phyloP scores from a whole-genome alignment of 2,113 vertebrate genomes.

The Nansenia antarctica region DNA sequence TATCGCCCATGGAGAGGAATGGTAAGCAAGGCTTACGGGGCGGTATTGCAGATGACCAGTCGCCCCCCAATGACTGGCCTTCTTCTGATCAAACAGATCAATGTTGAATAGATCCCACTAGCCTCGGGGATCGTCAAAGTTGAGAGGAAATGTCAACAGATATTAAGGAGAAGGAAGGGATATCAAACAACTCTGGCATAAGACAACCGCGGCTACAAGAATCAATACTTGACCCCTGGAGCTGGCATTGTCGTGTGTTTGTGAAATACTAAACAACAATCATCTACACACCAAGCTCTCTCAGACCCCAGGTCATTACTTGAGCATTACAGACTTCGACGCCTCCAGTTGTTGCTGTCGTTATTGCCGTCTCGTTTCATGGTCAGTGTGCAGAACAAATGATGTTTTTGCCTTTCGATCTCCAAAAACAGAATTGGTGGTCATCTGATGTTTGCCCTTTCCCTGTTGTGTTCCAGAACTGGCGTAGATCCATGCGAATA shows the following conservation, averaged over 20 bases:
- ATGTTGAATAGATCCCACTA: conserved; percentile 54
- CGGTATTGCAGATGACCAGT: conserved; percentile 45
- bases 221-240: conserved; percentile 67
- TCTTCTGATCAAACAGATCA: conserved; percentile 67
- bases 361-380: conserved; percentile 50
- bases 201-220: conserved; percentile 40
- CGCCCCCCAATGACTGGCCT: conserved; percentile 32
- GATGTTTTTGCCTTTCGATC: conserved; percentile 61
- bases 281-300: conserved; percentile 52
- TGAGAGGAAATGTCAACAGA: conserved; percentile 58
- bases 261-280: conserved; percentile 69
- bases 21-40: neutral
- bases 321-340: conserved; percentile 52
- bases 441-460: conserved; percentile 45
- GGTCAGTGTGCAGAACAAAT: conserved; percentile 64
- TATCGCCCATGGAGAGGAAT: neutral
- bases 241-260: conserved; percentile 45
- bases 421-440: conserved; percentile 43
- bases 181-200: conserved; percentile 46
- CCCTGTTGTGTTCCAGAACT: conserved; percentile 16
- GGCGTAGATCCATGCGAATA: conserved; percentile 22
- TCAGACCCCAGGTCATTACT: conserved; percentile 47
- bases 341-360: conserved; percentile 35
- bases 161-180: conserved; percentile 46
- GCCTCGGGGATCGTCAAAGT: conserved; percentile 49